These are phyloP conservation scores for Melieria omissa DNA, from an alignment of 2,888 invertebrate genomes.

Conservation along the genomic window DNA sequence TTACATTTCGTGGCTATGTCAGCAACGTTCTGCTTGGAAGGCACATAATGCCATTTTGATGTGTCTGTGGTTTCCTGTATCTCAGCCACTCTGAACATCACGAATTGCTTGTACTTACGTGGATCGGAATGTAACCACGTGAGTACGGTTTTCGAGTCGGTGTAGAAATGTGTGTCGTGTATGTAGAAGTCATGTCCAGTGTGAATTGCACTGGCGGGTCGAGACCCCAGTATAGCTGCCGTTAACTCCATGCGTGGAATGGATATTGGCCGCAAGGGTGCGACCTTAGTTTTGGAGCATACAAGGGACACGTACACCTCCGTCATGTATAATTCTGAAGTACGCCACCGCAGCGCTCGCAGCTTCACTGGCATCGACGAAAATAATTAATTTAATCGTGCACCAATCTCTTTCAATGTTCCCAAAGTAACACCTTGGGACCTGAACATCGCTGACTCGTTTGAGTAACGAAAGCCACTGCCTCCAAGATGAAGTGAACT, in stretches of 20 bases:
- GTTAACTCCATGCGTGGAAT: no score
- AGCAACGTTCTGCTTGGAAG: background rate
- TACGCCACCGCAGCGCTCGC: background rate
- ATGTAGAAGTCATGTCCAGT: slow-evolving; percentile 39
- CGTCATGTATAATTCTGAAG: no score
- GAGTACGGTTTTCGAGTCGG: slow-evolving; percentile 42
- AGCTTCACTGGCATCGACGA: background rate
- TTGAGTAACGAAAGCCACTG: background rate
- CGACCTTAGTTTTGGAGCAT: no score
- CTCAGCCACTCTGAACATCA: no score
- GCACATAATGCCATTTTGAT: no score
- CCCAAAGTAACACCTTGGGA: background rate
- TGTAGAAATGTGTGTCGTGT: slow-evolving; percentile 2
- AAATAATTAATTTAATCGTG: background rate
- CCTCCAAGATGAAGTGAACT: background rate
- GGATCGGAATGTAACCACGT: slow-evolving; percentile 47
- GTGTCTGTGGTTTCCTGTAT: background rate
- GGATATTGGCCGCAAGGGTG: no score
- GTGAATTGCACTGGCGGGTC: slow-evolving; percentile 34
- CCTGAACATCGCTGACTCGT: no score
- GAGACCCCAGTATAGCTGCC: no score
- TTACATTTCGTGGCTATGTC: background rate
- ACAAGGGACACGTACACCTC: slow-evolving; percentile 12
- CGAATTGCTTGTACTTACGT: slow-evolving; percentile 18
- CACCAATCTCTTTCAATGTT: background rate